These are phyloP conservation scores for Macaca fascicularis DNA, from an alignment of 2,113 vertebrate species.

Conservation along the genomic window DNA sequence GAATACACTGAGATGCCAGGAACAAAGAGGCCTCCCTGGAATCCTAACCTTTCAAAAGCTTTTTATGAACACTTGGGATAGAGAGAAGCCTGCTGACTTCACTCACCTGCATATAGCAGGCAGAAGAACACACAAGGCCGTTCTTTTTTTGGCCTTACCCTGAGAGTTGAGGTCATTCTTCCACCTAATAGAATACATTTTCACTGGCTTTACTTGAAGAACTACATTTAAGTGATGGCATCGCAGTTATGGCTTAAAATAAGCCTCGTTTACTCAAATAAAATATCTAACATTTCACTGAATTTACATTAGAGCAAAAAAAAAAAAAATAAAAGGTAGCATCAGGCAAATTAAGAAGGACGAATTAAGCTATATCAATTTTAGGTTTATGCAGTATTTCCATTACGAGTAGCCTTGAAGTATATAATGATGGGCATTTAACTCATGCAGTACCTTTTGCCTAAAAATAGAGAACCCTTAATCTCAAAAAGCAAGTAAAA, in stretches of 20 bases:
- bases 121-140: neutral
- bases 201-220: slow-evolving; percentile 5
- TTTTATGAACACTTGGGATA: neutral
- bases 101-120: neutral
- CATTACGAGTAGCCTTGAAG: neutral
- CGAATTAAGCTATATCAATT: neutral
- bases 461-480: neutral
- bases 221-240: neutral
- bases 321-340: neutral
- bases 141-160: slow-evolving; percentile 18
- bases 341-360: slow-evolving; percentile 2
- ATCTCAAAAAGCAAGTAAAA: slow-evolving; percentile 26
- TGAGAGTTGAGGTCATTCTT: neutral
- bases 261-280: neutral
- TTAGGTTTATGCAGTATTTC: neutral
- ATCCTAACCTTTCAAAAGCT: slow-evolving; percentile 44
- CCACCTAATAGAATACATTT: neutral
- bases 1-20: neutral
- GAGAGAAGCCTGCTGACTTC: neutral
- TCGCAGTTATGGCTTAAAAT: neutral
- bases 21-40: slow-evolving; percentile 36
- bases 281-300: neutral
- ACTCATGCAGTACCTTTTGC: neutral
- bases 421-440: neutral
- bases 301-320: neutral